phyloP scores from a whole-genome alignment of 2,888 invertebrate species.

The Eucera pruinosa region DNA sequence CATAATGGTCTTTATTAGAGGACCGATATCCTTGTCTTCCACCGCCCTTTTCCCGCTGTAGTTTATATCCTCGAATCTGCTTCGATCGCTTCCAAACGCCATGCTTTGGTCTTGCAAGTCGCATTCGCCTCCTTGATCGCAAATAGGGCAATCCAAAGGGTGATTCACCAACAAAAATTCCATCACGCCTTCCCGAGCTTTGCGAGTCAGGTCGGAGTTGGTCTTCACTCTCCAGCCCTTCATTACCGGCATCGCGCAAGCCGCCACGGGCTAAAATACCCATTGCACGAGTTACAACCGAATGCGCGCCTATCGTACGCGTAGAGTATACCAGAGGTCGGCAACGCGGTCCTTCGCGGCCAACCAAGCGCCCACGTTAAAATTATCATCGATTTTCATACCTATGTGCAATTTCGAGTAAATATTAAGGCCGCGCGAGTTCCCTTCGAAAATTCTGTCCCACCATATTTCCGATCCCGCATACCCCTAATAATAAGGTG shows the following conservation, averaged over 20 bases:
- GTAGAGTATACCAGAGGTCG: background rate
- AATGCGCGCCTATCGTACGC: too few species aligned
- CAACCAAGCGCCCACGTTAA: too few species aligned
- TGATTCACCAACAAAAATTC: conserved; percentile 99
- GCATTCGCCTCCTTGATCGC: conserved; percentile 98
- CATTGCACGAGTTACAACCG: background rate
- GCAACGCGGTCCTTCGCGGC: too few species aligned
- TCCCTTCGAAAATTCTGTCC: too few species aligned
- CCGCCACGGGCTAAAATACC: conserved; percentile 93
- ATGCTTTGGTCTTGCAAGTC: conserved; percentile 99
- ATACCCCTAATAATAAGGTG: too few species aligned
- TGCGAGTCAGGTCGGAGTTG: conserved; percentile 94
- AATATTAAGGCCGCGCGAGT: too few species aligned
- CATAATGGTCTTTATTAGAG: conserved; percentile 99
- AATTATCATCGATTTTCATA: too few species aligned
- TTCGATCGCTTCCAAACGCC: conserved; percentile 98
- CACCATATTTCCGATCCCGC: too few species aligned
- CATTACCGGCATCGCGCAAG: conserved; percentile 99
- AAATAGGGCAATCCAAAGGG: conserved; percentile 99
- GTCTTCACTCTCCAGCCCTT: conserved; percentile 99
- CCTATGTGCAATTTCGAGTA: too few species aligned
- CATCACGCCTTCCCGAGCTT: conserved; percentile 96
- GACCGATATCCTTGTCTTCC: conserved; percentile 99
- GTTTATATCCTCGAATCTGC: conserved; percentile 96
- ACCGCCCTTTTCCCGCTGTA: conserved; percentile 98